phyloP scores from a whole-genome alignment of 2,797 vertebrate species.

The Crocodylus rhombifer region DNA sequence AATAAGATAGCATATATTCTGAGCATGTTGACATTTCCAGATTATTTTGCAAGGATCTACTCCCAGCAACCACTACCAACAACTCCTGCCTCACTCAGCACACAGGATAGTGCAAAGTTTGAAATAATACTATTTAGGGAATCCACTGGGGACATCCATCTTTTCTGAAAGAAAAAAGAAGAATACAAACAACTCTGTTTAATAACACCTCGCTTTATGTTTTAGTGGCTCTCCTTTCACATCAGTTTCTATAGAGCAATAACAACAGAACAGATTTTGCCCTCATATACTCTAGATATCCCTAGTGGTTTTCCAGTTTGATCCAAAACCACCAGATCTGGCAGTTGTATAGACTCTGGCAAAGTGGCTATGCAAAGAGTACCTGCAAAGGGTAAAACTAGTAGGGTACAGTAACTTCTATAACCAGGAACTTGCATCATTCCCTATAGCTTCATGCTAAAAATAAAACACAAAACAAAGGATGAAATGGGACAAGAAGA shows the following conservation, averaged over 20 bases:
- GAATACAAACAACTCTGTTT: neutral
- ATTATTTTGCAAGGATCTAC: accelerated
- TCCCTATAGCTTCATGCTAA: neutral
- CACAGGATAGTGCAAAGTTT: neutral
- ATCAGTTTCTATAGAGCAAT: neutral
- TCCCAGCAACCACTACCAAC: neutral
- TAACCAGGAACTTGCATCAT: conserved; percentile 27
- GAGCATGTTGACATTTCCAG: neutral
- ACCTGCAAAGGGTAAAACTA: neutral
- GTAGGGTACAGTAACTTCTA: neutral
- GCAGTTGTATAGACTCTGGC: neutral
- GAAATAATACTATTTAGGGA: neutral
- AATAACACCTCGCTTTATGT: neutral
- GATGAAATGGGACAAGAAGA: neutral
- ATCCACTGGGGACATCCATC: neutral
- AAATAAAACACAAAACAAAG: neutral
- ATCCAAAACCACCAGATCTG: conserved; percentile 5
- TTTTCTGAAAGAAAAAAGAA: neutral
- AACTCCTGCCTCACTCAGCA: neutral
- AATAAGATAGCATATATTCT: neutral
- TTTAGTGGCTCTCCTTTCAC: neutral
- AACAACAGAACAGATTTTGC: neutral
- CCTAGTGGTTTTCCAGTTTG: neutral
- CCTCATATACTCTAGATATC: neutral
- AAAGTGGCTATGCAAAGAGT: conserved; percentile 26